A percentile compares a stretch with the other conserved stretches of the same genome.
phyloP scores from a whole-genome alignment of 2,888 invertebrate species.

The Oligia fasciuncula region DNA sequence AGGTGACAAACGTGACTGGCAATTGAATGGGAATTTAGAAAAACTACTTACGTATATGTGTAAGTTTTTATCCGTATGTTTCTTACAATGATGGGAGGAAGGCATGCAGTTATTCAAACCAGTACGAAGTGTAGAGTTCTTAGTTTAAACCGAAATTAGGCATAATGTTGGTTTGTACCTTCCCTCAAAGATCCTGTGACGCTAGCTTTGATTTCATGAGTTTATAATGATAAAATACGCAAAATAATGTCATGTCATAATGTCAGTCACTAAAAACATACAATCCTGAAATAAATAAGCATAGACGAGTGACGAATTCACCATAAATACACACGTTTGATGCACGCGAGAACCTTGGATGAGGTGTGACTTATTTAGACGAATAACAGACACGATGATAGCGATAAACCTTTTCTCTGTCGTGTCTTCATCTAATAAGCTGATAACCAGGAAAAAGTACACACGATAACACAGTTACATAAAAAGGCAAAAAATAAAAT shows the following conservation, averaged over 20 bases:
- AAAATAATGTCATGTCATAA: too few relatives aligned
- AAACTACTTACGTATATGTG: slow-evolving; percentile 11
- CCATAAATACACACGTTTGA: not conserved
- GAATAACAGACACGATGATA: not conserved
- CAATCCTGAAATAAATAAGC: not conserved
- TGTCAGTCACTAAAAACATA: too few relatives aligned
- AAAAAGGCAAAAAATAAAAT: not conserved
- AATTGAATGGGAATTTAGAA: slow-evolving; percentile 26
- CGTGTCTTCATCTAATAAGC: too few relatives aligned
- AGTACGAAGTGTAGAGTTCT: not conserved
- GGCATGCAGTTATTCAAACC: not conserved
- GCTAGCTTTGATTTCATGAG: not conserved
- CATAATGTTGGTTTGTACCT: not conserved
- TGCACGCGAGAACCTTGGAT: not conserved
- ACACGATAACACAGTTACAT: not conserved
- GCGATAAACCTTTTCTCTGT: not conserved
- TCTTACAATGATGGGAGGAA: not conserved
- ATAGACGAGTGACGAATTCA: not conserved
- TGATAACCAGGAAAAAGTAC: not conserved
- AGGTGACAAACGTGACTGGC: slow-evolving; percentile 37
- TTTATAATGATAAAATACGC: not conserved
- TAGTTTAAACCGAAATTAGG: not conserved
- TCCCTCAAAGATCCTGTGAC: not conserved
- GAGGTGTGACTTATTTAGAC: not conserved
- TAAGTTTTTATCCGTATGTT: not conserved